A percentile compares a stretch with the other conserved stretches of the same genome.
Conservation (phyloP, 2,888 invertebrate species). For the Hartigia nigra region DNA sequence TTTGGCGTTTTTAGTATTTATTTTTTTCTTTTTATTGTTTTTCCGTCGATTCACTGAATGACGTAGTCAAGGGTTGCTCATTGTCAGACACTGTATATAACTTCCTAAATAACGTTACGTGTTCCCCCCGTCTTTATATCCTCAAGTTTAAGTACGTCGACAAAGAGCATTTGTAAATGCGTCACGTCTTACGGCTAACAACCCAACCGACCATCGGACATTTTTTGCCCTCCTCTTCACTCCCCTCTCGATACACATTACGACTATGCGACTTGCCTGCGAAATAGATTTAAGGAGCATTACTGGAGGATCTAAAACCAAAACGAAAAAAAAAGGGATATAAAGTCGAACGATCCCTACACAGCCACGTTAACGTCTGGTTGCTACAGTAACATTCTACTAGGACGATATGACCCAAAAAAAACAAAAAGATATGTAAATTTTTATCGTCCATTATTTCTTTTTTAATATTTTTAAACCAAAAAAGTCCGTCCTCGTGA, state of each 20-base stretch:
- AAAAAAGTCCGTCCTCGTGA: too few relatives aligned
- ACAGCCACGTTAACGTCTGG: not conserved
- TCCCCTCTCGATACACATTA: not conserved
- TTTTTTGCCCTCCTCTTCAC: too few relatives aligned
- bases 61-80: not conserved
- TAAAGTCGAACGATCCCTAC: not conserved
- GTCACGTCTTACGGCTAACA: not conserved
- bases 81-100: too few relatives aligned
- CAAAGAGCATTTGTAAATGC: not conserved
- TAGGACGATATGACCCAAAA: too few relatives aligned
- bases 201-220: not conserved
- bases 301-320: not conserved
- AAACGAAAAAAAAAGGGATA: not conserved
- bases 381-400: not conserved
- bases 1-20: not conserved
- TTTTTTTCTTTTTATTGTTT: too few relatives aligned
- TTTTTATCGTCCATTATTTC: too few relatives aligned
- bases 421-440: accelerated
- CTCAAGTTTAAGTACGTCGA: not conserved
- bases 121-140: not conserved
- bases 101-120: too few relatives aligned
- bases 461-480: too few relatives aligned
- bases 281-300: not conserved
- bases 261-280: not conserved
- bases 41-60: too few relatives aligned